Percentiles rank a stretch among this genome's conserved stretches.
Evolutionary conservation across 2,113 vertebrate species (phyloP).

Genomic region (Strigops habroptila): DNA sequence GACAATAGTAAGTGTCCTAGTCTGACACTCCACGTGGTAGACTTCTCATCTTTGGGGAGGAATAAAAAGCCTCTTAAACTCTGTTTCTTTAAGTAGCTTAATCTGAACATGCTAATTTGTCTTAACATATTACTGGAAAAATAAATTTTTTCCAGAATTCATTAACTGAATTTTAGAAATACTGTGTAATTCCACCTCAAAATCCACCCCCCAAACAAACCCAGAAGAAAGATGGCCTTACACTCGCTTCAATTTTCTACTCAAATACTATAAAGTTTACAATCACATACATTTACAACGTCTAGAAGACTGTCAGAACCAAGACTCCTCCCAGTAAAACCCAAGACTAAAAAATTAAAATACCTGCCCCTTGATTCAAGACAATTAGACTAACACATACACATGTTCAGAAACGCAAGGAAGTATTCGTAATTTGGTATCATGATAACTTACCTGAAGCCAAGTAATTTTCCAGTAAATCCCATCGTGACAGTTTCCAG

Average conservation of each 20-base stretch:
- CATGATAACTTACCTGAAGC: slow-evolving; percentile 79
- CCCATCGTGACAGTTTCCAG: slow-evolving; percentile 96
- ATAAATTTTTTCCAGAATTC: neutral
- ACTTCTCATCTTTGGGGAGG: slow-evolving; percentile 80
- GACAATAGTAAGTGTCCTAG: slow-evolving; percentile 89
- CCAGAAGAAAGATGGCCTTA: neutral
- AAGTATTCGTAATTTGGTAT: neutral
- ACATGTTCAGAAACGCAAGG: neutral
- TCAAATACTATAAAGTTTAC: neutral
- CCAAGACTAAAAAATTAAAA: neutral
- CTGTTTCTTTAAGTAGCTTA: neutral
- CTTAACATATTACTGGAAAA: neutral
- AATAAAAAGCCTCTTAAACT: neutral
- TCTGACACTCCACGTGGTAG: slow-evolving; percentile 89
- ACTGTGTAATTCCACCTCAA: neutral
- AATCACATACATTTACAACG: neutral
- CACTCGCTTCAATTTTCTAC: neutral
- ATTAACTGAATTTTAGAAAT: neutral
- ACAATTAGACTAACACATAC: neutral
- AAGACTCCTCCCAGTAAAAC: neutral
- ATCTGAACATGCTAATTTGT: neutral
- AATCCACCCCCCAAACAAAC: neutral
- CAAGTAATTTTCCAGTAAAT: slow-evolving; percentile 92
- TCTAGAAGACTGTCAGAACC: neutral
- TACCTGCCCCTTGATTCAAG: neutral